Base-by-base conservation (phyloP, 2,888 invertebrate species). In the Melikaiella ostensackeni region DNA sequence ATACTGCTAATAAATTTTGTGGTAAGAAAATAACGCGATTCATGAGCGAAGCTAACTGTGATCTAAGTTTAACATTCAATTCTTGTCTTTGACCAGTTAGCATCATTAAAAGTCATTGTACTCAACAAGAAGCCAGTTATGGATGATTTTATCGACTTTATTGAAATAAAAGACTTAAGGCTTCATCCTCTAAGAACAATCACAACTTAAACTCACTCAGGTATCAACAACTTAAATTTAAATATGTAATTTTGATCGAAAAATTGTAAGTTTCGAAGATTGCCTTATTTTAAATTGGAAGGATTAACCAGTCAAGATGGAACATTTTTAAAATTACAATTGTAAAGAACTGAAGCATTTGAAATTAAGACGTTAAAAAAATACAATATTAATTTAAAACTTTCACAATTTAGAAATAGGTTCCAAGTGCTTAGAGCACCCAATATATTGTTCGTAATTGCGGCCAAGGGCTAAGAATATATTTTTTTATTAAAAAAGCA, bases 131-230 rank as follows among this genome's bases (percentile, higher is more conserved):
- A 62, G 35, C 35, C 63, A 63, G 38, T 63, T 63, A 35, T 21
- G 13, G 21, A 63, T 63, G 63, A 63, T 63, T n/a, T 63, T 38
- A 63, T 63, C 63, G 38, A 38, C 63, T 63, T 21, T 38, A 9
- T 24, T 63, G 35, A 63, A 63, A 63, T 63, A 21, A 38, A 63
- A 21, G 33, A 38, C 33, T 63, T 35, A 13, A 24, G 24, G 7
- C 16, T 27, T 27, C 4, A 27, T 59, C 27, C 24, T 27, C 0
- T 27, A 59, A 27, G 59, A 16, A 24, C 9, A 21, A 21, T 55
- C 9, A 7, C 9, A 55, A 21, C 9, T 55, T 55, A 1, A n/a
- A n/a, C n/a, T 0, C n/a, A 50, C n/a, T 50, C 8, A 50, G 50
- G 8, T n/a, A 8, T n/a, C 9, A 7, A 0, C n/a, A 9, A 50